Percentiles rank a stretch among this genome's conserved stretches.
These are phyloP conservation scores for Microplitis mediator DNA, from an alignment of 1,140 invertebrate genomes.

Conservation along the genomic window DNA sequence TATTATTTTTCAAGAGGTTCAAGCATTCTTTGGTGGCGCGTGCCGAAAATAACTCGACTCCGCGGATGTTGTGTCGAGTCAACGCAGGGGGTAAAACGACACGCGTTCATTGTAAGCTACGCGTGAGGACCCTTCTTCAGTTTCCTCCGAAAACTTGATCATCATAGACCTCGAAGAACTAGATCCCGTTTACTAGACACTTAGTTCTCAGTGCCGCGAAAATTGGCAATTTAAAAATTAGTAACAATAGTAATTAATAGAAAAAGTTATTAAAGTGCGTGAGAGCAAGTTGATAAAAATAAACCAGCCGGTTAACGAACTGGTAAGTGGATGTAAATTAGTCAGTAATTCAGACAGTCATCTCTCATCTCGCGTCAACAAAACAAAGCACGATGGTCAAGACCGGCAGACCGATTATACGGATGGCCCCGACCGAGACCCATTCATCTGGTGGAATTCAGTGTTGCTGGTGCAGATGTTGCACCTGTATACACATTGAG, in stretches of 20 bases:
- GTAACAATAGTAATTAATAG: neutral
- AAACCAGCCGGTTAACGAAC: conserved; percentile 25
- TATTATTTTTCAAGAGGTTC: neutral
- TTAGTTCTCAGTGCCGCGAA: too few species aligned
- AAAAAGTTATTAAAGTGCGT: conserved; percentile 21
- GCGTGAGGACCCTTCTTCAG: conserved; percentile 25
- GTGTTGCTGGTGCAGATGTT: conserved; percentile 76
- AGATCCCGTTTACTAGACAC: too few species aligned
- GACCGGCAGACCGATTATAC: conserved; percentile 44
- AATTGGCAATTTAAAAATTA: too few species aligned
- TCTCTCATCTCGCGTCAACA: neutral
- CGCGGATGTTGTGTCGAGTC: conserved; percentile 35
- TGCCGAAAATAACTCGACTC: conserved; percentile 50
- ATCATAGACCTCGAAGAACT: conserved; percentile 23
- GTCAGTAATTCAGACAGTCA: neutral
- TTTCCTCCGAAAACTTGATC: conserved; percentile 7
- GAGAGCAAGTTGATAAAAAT: conserved; percentile 1
- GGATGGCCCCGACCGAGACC: conserved; percentile 40
- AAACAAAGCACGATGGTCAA: conserved; percentile 29
- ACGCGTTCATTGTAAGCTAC: conserved; percentile 25
- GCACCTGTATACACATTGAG: conserved; percentile 77
- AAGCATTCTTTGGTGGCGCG: conserved; percentile 30
- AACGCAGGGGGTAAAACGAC: conserved; percentile 50
- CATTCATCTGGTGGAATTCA: conserved; percentile 63
- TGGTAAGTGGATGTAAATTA: neutral